Evolutionary conservation across 2,888 invertebrate genomes (phyloP), one percentile per base, ranked within the genome.

Genomic region (Hydroisotoma schaefferi): DNA sequence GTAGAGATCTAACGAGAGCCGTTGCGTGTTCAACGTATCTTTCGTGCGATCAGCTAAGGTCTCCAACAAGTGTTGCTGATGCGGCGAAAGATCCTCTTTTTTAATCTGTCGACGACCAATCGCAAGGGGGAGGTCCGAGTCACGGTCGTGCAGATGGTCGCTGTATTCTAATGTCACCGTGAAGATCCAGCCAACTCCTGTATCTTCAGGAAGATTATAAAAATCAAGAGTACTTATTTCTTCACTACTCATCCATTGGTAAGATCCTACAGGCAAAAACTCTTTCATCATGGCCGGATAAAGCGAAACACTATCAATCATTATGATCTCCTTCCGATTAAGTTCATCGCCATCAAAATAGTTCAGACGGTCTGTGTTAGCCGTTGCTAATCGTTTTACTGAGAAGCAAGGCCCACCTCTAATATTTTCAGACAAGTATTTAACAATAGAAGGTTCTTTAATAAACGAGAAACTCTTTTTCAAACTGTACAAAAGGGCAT

Each of bases 161-260:
- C 5, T 3, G 23, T 49, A 49, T n/a, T 15, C 2, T 3, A 52
- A n/a, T 2, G 2, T 12, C 2, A 53, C 53, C 40, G 38, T 15
- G n/a, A 53, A 40, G 5, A 53, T 53, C 15, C 26, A 53, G 15
- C 53, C 53, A 10, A 15, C n/a, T 40, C 43, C 53, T 5, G 40
- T n/a, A 23, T 53, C 27, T 25, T 38, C 25, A 10, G 20, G 23
- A 2, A 53, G 20, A 6, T n/a, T 37, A 4, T 4, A 2, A 25
- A 53, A n/a, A 25, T 40, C 26, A 8, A 53, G 2, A 5, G 3
- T 18, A n/a, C 22, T 22, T 6, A 53, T 15, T 40, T 53, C 53
- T 4, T 33, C 15, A 2, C 10, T 18, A 15, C 6, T 25, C 23
- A 53, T 25, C 29, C 29, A 38, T 53, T 25, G 8, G 43, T 53